Evolutionary conservation across 64 coral and sea anemone species (phyloP).

Genomic region (Montipora cactus): DNA sequence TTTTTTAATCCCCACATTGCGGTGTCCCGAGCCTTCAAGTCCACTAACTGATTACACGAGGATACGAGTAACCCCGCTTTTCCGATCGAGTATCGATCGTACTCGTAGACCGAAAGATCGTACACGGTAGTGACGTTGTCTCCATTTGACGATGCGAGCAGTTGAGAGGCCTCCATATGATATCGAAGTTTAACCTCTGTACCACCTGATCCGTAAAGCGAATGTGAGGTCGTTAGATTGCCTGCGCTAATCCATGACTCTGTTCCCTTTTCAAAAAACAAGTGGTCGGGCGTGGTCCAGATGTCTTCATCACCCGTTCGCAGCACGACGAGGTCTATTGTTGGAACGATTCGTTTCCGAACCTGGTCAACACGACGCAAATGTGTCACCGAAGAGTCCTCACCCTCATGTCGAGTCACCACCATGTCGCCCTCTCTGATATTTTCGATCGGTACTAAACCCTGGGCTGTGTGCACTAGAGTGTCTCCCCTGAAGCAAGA

Average conservation of each 20-base stretch:
- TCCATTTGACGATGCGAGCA: neutral
- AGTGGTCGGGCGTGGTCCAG: constrained; percentile 76
- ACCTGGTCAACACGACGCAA: constrained; percentile 77
- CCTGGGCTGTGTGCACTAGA: constrained; percentile 79
- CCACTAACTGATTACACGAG: constrained; percentile 51
- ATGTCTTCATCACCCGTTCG: constrained; percentile 68
- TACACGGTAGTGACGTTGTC: constrained; percentile 68
- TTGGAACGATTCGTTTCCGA: constrained; percentile 60
- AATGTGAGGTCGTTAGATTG: constrained; percentile 60
- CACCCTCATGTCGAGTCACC: constrained; percentile 84
- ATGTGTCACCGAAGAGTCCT: constrained; percentile 56
- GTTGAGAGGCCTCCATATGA: constrained; percentile 46
- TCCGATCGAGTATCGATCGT: constrained; percentile 92
- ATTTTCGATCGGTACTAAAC: constrained; percentile 74
- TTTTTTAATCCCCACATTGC: constrained; percentile 65
- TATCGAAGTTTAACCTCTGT: constrained; percentile 58
- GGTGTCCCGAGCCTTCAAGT: constrained; percentile 55
- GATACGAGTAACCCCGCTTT: constrained; percentile 79
- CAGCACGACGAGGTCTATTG: constrained; percentile 66
- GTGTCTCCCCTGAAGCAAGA: constrained; percentile 92
- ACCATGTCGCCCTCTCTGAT: constrained; percentile 82
- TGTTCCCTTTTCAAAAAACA: constrained; percentile 57
- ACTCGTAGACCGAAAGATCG: constrained; percentile 83
- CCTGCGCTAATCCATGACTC: constrained; percentile 70
- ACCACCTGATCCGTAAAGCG: constrained; percentile 66